Percentiles rank a stretch among this genome's conserved stretches.
These are phyloP conservation scores for Platalea minor DNA, from an alignment of 2,797 vertebrate genomes.

Conservation along the genomic window DNA sequence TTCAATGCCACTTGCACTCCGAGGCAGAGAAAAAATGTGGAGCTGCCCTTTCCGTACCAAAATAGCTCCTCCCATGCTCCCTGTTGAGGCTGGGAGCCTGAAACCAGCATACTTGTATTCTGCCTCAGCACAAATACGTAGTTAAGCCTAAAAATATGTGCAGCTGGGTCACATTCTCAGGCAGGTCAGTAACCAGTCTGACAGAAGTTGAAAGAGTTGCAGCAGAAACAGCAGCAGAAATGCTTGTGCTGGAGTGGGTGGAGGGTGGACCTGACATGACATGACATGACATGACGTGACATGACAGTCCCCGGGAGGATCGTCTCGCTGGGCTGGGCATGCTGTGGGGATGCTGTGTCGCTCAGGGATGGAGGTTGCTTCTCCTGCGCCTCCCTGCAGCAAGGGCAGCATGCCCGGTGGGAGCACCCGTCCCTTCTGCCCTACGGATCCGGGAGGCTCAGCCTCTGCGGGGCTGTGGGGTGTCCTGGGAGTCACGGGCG, in stretches of 20 bases:
- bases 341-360: background rate
- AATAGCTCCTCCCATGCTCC: slow-evolving; percentile 42
- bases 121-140: slow-evolving; percentile 1
- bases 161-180: slow-evolving; percentile 38
- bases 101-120: background rate
- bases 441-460: rapidly evolving
- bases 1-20: background rate
- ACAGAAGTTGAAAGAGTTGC: background rate
- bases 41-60: slow-evolving; percentile 23
- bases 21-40: background rate
- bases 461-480: background rate
- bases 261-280: background rate
- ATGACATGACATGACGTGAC: background rate
- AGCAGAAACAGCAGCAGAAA: background rate
- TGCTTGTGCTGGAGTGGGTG: background rate
- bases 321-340: background rate
- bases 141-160: slow-evolving; percentile 53
- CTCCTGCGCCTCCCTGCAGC: background rate
- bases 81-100: slow-evolving; percentile 5
- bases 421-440: background rate
- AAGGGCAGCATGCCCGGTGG: background rate
- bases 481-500: background rate
- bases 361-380: background rate
- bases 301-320: background rate
- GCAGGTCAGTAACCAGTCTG: slow-evolving; percentile 11